Evolutionary conservation across 2,113 vertebrate genomes (phyloP), one percentile per base, ranked within the genome.

Genomic region (Cavia aperea): DNA sequence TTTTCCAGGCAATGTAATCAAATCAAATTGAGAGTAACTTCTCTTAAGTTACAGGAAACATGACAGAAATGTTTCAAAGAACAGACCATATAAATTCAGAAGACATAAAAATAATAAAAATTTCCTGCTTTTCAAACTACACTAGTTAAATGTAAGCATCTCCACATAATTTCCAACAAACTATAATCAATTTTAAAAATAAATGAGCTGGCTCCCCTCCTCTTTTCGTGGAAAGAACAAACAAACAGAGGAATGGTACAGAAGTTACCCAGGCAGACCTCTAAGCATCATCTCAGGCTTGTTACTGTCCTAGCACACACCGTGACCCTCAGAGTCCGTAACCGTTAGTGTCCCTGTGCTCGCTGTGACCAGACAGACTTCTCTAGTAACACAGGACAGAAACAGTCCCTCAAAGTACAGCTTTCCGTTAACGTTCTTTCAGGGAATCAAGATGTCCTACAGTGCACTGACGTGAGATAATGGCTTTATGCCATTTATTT

Each of bases 1-100:
- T 93, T 94, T 91, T 88, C 65, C 68, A 94, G 73, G 77, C 26
- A 89, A 81, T 54, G 8, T 26, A 88, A 86, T 86, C 24, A 93
- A 86, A 66, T 83, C 49, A 90, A 93, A 86, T 63, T 72, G 56
- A 94, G 60, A 81, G 26, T 23, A 84, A 33, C 36, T 84, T 88
- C 18, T 82, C 51, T 54, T 86, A 87, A 88, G 24, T 95, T 54
- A 88, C 4, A 91, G 24, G 43, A 83, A 91, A 89, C 8, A 81
- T 49, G 58, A 86, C 39, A 68, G 81, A 94, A 90, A 72, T 78
- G 21, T 92, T 91, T 82, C 29, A 75, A 72, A 94, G 13, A 75
- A 18, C 14, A 89, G 31, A 84, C 70, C 58, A 66, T 43, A 75
- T 84, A 92, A 77, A 93, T 86, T 82, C 16, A 58, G 58, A 93